Percentiles rank a stretch among this genome's conserved stretches.
phyloP scores from a whole-genome alignment of 2,797 vertebrate genomes.

The Mallotus villosus region DNA sequence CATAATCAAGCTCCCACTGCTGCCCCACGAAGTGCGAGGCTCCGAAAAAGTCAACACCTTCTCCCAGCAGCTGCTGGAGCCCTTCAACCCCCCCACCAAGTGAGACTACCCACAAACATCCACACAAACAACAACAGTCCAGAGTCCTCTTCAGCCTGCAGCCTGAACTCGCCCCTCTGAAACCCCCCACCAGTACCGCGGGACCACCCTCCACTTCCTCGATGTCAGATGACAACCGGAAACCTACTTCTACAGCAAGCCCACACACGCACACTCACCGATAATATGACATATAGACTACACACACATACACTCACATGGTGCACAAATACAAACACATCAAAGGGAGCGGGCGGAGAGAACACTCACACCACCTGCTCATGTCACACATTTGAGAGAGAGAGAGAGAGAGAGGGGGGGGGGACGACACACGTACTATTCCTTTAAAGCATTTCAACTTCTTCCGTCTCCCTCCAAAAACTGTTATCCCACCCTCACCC shows the following conservation, averaged over 20 bases:
- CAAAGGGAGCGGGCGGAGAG: neutral
- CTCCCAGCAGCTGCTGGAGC: slow-evolving; percentile 90
- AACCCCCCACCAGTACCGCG: slow-evolving; percentile 10
- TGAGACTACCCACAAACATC: slow-evolving; percentile 52
- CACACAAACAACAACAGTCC: no score
- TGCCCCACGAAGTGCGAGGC: slow-evolving; percentile 92
- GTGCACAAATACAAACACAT: slow-evolving; percentile 3
- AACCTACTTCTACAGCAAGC: slow-evolving; percentile 27
- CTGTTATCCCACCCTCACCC: neutral
- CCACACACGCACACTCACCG: neutral
- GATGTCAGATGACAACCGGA: slow-evolving; percentile 17
- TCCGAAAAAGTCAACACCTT: slow-evolving; percentile 93
- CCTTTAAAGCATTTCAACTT: neutral
- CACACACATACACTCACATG: slow-evolving; percentile 2
- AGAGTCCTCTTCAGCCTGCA: slow-evolving; percentile 21
- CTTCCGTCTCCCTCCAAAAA: neutral
- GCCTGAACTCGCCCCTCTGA: slow-evolving; percentile 30
- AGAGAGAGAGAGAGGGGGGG: neutral
- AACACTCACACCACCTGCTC: neutral
- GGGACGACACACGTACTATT: neutral
- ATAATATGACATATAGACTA: slow-evolving; percentile 14
- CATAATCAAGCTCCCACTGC: slow-evolving; percentile 91
- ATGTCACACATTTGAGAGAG: slow-evolving; percentile 12
- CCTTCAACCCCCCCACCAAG: slow-evolving; percentile 88
- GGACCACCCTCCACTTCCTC: slow-evolving; percentile 37